phyloP scores from a whole-genome alignment of 2,797 vertebrate genomes.

The Hemitrygon akajei region DNA sequence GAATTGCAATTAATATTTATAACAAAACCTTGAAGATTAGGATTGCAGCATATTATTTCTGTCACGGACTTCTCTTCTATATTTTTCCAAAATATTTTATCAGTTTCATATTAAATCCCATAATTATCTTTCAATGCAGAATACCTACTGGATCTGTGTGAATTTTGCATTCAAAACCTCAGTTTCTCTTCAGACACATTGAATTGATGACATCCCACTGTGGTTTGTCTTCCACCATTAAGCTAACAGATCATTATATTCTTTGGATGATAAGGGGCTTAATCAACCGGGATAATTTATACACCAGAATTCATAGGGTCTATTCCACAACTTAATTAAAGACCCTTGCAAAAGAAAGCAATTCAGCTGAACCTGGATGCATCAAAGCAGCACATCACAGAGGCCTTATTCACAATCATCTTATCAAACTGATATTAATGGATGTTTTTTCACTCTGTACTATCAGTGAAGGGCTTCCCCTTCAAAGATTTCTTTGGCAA shows the following conservation, averaged over 20 bases:
- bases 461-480: slow-evolving; percentile 45
- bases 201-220: slow-evolving; percentile 6
- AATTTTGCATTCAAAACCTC: not conserved
- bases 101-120: not conserved
- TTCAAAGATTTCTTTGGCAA: slow-evolving; percentile 46
- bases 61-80: not conserved
- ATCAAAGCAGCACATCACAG: slow-evolving; percentile 44
- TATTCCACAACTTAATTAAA: slow-evolving; percentile 49
- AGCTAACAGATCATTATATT: not conserved
- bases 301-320: not conserved
- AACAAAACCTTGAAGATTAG: not conserved
- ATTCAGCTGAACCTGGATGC: slow-evolving; percentile 42
- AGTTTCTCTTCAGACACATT: not conserved
- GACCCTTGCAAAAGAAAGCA: slow-evolving; percentile 40
- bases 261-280: not conserved
- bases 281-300: slow-evolving; percentile 29
- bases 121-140: not conserved
- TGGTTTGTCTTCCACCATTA: not conserved
- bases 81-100: not conserved
- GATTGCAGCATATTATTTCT: not conserved
- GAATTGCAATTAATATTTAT: not conserved
- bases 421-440: slow-evolving; percentile 45
- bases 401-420: slow-evolving; percentile 45
- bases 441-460: slow-evolving; percentile 45
- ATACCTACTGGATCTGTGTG: not conserved